phyloP scores from a whole-genome alignment of 2,797 vertebrate genomes.

The Meda fulgida region DNA sequence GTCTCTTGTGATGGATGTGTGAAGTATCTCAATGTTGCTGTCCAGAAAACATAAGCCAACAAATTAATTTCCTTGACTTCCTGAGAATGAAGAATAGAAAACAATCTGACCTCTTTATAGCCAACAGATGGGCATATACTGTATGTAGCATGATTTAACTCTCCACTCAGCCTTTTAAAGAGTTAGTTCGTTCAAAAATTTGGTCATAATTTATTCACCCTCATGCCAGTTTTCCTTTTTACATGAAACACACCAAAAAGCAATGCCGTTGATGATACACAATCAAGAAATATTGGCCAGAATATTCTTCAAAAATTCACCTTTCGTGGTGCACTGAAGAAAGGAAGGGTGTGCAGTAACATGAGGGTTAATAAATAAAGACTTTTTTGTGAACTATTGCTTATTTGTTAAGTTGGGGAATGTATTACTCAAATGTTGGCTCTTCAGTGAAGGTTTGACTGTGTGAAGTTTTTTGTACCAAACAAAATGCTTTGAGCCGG shows the following conservation, averaged over 20 bases:
- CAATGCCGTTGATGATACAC: neutral
- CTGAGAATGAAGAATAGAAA: constrained; percentile 18
- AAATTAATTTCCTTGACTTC: neutral
- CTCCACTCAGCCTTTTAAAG: neutral
- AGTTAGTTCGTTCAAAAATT: neutral
- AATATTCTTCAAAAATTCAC: neutral
- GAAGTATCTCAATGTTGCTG: neutral
- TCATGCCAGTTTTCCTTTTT: neutral
- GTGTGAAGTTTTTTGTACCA: constrained; percentile 2
- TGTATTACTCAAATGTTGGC: constrained; percentile 1
- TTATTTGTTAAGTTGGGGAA: neutral
- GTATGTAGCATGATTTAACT: constrained; percentile 9
- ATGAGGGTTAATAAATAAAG: neutral
- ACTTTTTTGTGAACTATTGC: neutral
- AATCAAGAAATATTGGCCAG: neutral
- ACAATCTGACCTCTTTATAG: constrained; percentile 24
- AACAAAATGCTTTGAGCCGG: constrained; percentile 1
- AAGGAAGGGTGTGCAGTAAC: neutral
- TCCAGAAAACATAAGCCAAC: neutral
- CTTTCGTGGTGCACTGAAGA: neutral
- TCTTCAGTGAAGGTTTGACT: neutral
- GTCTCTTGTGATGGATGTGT: constrained; percentile 5
- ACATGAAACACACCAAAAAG: neutral
- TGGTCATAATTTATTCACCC: neutral
- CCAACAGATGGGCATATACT: neutral